Conservation (phyloP, 2,113 vertebrate genomes). For the Etia nguti region DNA sequence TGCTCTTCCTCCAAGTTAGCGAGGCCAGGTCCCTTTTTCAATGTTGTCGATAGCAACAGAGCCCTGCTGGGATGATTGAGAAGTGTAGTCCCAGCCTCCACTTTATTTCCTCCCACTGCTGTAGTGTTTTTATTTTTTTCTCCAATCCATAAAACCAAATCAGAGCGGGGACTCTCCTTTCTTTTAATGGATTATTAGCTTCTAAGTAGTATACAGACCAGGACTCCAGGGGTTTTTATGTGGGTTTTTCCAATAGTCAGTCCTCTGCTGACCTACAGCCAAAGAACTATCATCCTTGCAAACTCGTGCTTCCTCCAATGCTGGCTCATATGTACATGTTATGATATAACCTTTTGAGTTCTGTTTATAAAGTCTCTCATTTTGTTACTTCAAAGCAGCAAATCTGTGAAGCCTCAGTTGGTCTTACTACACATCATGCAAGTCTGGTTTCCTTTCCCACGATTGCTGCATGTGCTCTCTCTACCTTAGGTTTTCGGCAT, state of each 20-base stretch:
- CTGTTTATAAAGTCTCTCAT: neutral
- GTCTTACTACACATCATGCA: neutral
- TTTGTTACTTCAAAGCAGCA: neutral
- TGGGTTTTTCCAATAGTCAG: neutral
- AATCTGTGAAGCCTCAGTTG: neutral
- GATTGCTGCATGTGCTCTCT: neutral
- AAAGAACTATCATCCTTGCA: neutral
- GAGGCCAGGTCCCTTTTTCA: neutral
- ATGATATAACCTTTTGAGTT: neutral
- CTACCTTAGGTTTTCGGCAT: neutral
- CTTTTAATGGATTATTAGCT: neutral
- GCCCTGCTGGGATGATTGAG: neutral
- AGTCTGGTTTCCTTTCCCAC: neutral
- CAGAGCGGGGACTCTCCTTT: rapidly evolving
- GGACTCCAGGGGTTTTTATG: neutral
- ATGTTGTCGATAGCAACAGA: neutral
- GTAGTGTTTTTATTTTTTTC: neutral
- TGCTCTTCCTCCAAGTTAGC: neutral
- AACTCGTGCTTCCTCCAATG: neutral
- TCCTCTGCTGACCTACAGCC: neutral
- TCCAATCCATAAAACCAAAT: neutral
- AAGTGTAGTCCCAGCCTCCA: neutral
- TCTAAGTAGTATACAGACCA: neutral
- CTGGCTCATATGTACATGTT: neutral
- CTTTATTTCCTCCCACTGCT: neutral